phyloP scores from a whole-genome alignment of 2,888 invertebrate genomes.

The Zaprionus obscuricornis region DNA sequence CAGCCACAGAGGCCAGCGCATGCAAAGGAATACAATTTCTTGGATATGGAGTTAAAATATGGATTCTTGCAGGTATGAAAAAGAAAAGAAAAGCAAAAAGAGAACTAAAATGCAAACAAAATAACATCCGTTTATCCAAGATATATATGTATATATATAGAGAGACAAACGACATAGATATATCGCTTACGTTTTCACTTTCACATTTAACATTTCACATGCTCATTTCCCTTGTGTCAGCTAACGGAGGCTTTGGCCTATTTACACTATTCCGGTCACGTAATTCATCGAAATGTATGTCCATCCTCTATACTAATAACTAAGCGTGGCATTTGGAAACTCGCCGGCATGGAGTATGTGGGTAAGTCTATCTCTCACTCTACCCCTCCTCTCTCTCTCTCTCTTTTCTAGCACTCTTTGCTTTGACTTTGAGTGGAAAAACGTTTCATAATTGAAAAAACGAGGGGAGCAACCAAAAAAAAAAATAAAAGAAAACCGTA shows the following conservation, averaged over 20 bases:
- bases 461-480: neutral
- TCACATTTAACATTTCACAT: no score
- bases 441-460: neutral
- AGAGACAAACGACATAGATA: neutral
- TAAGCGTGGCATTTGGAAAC: conserved; percentile 97
- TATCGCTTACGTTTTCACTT: conserved; percentile 4
- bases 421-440: no score
- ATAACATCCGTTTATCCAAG: neutral
- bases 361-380: conserved; percentile 85
- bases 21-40: conserved; percentile 92
- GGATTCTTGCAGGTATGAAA: conserved; percentile 93
- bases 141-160: neutral
- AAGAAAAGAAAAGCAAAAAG: conserved; percentile 33
- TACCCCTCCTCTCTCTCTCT: no score
- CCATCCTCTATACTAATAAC: conserved; percentile 96
- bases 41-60: conserved; percentile 96
- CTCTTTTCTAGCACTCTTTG: no score
- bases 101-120: conserved; percentile 1
- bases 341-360: conserved; percentile 96
- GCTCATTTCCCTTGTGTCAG: conserved; percentile 84
- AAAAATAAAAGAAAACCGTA: conserved; percentile 55
- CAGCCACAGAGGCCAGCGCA: conserved; percentile 85
- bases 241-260: conserved; percentile 96
- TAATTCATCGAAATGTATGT: conserved; percentile 97
- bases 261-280: conserved; percentile 93